Evolutionary conservation across 2,888 invertebrate genomes (phyloP).

Genomic region (Cistogaster globosa): DNA sequence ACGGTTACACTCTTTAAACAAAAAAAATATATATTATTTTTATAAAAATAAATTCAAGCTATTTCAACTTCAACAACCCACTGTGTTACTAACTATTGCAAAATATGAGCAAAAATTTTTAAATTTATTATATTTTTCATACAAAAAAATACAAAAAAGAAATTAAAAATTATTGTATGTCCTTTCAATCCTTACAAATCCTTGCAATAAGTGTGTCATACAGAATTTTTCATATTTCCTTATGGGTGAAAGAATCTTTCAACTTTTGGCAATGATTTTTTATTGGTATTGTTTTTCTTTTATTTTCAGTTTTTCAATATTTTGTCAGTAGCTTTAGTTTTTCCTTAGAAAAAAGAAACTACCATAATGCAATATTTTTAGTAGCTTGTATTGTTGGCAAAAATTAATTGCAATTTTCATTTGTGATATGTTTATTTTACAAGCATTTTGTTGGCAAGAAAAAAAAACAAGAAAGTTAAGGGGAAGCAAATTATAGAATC

Average conservation of each 20-base stretch:
- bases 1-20: too few relatives aligned
- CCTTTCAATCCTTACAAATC: slow-evolving; percentile 52
- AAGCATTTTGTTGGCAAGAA: slow-evolving; percentile 16
- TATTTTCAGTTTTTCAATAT: slow-evolving; percentile 10
- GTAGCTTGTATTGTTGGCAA: slow-evolving; percentile 63
- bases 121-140: slow-evolving; percentile 45
- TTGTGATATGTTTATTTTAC: slow-evolving; percentile 68
- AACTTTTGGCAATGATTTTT: slow-evolving; percentile 62
- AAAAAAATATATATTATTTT: too few relatives aligned
- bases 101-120: slow-evolving; percentile 26
- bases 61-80: not conserved
- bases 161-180: slow-evolving; percentile 10
- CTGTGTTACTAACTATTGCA: not conserved
- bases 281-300: slow-evolving; percentile 23
- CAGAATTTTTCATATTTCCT: slow-evolving; percentile 15
- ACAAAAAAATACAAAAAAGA: not conserved
- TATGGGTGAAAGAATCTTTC: slow-evolving; percentile 39
- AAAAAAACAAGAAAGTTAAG: slow-evolving; percentile 19
- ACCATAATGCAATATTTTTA: slow-evolving; percentile 35
- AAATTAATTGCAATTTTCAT: slow-evolving; percentile 71
- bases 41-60: too few relatives aligned
- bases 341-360: not conserved
- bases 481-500: slow-evolving; percentile 19
- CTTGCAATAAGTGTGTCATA: slow-evolving; percentile 59
- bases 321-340: slow-evolving; percentile 60